Percentiles rank a stretch among this genome's conserved stretches.
phyloP scores from a whole-genome alignment of 35 echinoderm and acorn worm species.

The Amphiura filiformis region DNA sequence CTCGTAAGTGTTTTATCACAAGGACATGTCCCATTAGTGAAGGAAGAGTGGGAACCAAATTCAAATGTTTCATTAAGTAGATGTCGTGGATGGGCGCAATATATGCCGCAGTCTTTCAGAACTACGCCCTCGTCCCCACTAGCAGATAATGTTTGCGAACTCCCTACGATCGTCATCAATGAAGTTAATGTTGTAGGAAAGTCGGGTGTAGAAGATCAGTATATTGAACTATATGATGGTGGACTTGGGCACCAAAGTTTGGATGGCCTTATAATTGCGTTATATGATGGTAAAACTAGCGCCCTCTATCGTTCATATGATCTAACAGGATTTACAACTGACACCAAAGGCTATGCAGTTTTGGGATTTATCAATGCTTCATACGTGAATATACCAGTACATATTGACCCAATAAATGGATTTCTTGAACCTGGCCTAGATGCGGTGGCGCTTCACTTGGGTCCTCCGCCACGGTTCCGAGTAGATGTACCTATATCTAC shows the following conservation, averaged over 20 bases:
- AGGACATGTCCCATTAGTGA: conserved; percentile 31
- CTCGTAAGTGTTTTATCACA: conserved; percentile 40
- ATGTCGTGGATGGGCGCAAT: conserved; percentile 71
- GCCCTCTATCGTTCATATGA: conserved; percentile 18
- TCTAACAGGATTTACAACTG: conserved; percentile 60
- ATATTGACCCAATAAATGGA: conserved; percentile 9
- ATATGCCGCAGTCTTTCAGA: conserved; percentile 42
- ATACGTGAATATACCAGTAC: conserved; percentile 38
- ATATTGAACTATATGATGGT: conserved; percentile 81
- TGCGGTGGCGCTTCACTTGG: conserved; percentile 68
- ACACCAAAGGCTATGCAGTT: conserved; percentile 59
- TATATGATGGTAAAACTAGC: conserved; percentile 29
- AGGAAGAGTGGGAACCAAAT: conserved; percentile 22
- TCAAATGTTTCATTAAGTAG: conserved; percentile 45
- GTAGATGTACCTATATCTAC: neutral
- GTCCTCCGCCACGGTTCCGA: conserved; percentile 27
- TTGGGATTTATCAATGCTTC: conserved; percentile 49
- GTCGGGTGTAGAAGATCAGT: conserved; percentile 10
- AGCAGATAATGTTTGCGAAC: conserved; percentile 47
- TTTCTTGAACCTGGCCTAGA: conserved; percentile 50
- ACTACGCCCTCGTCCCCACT: conserved; percentile 26
- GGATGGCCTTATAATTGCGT: conserved; percentile 66
- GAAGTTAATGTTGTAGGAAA: conserved; percentile 70
- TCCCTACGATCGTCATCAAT: conserved; percentile 74
- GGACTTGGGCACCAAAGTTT: conserved; percentile 46